phyloP scores from a whole-genome alignment of 35 echinoderm and acorn worm species.

The Patiria miniata region DNA sequence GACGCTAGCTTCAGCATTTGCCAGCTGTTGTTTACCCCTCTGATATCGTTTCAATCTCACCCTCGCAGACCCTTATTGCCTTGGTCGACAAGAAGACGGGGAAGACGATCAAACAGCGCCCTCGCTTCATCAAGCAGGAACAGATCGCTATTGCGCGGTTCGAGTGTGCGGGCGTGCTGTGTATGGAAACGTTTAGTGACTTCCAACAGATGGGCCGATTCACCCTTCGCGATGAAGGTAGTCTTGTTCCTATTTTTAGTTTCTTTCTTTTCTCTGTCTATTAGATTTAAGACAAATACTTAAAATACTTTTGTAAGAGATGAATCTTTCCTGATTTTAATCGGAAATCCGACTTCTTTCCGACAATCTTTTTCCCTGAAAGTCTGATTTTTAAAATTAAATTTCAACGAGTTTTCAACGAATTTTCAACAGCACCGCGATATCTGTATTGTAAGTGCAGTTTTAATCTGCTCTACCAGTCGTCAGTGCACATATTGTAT shows the following conservation, averaged over 20 bases:
- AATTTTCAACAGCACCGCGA: no score
- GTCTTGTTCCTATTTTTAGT: neutral
- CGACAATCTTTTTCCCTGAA: neutral
- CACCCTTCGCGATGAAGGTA: conserved; percentile 98
- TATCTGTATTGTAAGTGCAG: no score
- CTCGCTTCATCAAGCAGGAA: conserved; percentile 96
- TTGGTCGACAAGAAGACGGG: conserved; percentile 95
- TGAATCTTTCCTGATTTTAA: neutral
- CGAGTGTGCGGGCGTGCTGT: conserved; percentile 71
- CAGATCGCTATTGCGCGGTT: conserved; percentile 90
- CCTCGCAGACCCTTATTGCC: conserved; percentile 73
- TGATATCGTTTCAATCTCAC: neutral
- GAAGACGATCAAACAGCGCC: conserved; percentile 61
- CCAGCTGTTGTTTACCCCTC: no score
- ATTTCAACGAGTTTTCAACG: no score
- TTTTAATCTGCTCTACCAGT: no score
- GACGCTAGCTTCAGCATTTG: no score
- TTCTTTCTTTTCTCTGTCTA: neutral
- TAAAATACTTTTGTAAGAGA: neutral
- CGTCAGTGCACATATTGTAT: no score
- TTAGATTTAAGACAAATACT: neutral
- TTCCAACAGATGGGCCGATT: conserved; percentile 99
- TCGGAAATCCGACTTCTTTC: no score
- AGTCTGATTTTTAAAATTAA: no score
- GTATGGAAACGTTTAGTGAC: conserved; percentile 94